A percentile compares a stretch with the other conserved stretches of the same genome.
Evolutionary conservation across 2,113 vertebrate species (phyloP).

Genomic region (Paradoxurus hermaphroditus): DNA sequence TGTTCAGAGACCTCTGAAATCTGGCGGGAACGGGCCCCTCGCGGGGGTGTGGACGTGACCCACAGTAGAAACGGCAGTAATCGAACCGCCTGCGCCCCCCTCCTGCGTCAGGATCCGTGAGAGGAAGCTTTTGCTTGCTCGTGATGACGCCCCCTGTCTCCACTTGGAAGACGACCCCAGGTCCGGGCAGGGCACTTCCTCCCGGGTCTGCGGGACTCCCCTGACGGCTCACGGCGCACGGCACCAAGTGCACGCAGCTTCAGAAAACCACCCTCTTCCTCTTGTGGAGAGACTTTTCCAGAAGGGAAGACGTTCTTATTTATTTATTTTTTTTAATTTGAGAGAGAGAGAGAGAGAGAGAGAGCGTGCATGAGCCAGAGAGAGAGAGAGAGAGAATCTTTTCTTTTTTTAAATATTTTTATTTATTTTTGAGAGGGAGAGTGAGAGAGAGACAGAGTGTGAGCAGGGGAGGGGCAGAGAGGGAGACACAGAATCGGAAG

Average conservation of each 20-base stretch:
- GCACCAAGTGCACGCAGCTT: accelerated
- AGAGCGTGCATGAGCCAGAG: no score
- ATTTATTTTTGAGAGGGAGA: no score
- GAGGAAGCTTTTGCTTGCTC: neutral
- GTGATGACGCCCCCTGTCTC: accelerated
- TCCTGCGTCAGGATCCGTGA: neutral
- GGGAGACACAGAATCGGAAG: no score
- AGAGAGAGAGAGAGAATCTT: no score
- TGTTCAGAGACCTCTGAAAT: neutral
- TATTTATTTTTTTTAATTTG: no score
- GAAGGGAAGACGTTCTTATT: neutral
- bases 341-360: no score
- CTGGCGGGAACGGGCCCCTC: neutral
- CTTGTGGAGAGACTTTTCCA: neutral
- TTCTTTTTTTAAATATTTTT: no score
- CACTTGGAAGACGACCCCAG: neutral
- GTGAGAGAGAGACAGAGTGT: no score
- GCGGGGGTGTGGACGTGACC: neutral
- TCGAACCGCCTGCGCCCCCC: accelerated
- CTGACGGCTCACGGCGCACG: neutral
- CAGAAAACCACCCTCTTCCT: accelerated
- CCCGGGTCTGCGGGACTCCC: neutral
- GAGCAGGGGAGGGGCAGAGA: no score
- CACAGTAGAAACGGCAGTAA: neutral
- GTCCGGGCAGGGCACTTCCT: neutral